phyloP scores from a whole-genome alignment of 2,797 vertebrate genomes.

The Percopsis omiscomaycus region DNA sequence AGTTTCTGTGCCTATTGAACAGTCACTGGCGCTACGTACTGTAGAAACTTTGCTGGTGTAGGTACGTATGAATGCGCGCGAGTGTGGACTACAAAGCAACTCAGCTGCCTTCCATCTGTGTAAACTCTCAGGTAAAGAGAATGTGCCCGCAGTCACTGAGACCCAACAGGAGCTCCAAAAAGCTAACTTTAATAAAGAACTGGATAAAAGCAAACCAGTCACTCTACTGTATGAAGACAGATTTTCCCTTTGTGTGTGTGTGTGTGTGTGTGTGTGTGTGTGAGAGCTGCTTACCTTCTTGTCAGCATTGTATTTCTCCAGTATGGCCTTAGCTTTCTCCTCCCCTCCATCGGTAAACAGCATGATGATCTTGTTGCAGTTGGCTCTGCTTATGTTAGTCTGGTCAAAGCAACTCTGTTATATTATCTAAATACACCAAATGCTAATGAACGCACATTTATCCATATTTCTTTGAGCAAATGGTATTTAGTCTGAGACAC shows the following conservation, averaged over 20 bases:
- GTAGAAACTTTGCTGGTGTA: background rate
- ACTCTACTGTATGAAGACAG: conserved; percentile 10
- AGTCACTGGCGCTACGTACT: no score
- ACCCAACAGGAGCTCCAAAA: conserved; percentile 46
- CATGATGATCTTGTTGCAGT: conserved; percentile 99
- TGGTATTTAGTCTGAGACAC: no score
- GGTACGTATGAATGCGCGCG: background rate
- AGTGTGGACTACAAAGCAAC: background rate
- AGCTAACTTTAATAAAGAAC: conserved; percentile 40
- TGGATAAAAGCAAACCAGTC: conserved; percentile 30
- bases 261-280: background rate
- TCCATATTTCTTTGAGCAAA: background rate
- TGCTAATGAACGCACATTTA: background rate
- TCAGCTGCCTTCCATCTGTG: conserved; percentile 29
- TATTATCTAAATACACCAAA: background rate
- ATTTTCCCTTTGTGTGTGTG: background rate
- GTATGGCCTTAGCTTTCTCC: conserved; percentile 92
- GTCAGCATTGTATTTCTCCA: conserved; percentile 89
- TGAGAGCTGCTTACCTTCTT: conserved; percentile 82
- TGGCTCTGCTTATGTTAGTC: conserved; percentile 92
- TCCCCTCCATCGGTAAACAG: conserved; percentile 98
- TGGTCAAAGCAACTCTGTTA: conserved; percentile 44
- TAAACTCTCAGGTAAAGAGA: conserved; percentile 31
- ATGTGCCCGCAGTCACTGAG: conserved; percentile 28
- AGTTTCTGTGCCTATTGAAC: no score